These are phyloP conservation scores for Stenoptilia bipunctidactyla DNA, from an alignment of 2,888 invertebrate genomes.

Conservation along the genomic window DNA sequence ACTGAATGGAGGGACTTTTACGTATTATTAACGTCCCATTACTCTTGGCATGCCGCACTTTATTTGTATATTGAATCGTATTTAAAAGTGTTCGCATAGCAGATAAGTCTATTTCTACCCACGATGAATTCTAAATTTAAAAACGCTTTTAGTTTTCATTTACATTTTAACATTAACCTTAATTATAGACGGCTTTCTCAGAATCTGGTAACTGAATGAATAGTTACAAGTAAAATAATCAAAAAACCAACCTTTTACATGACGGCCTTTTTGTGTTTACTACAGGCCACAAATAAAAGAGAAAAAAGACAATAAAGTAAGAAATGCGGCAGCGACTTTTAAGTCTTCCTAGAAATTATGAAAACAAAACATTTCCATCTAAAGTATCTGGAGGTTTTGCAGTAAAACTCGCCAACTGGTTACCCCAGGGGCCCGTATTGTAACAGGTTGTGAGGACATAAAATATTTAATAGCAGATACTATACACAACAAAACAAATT, in stretches of 20 bases:
- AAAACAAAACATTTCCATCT: neutral
- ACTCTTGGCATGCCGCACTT: conserved; percentile 50
- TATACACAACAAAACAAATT: conserved; percentile 32
- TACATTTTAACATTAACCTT: no score
- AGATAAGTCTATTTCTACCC: no score
- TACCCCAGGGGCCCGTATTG: conserved; percentile 22
- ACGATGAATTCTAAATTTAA: no score
- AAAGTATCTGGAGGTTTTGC: neutral
- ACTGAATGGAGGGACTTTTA: conserved; percentile 55
- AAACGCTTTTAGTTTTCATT: no score
- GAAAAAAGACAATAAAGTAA: no score
- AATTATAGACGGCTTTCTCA: no score
- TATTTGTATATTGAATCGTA: conserved; percentile 48
- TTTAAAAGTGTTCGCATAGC: conserved; percentile 14
- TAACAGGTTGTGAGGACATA: conserved; percentile 46
- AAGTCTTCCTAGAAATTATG: neutral
- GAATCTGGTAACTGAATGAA: no score
- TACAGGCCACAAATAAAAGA: no score
- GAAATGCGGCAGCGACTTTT: neutral
- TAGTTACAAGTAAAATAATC: no score
- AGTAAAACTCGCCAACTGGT: conserved; percentile 28
- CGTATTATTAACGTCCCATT: conserved; percentile 66
- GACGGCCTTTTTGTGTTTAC: no score
- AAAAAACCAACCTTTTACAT: no score
- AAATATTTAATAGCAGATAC: conserved; percentile 51